Conservation (phyloP, 1,140 invertebrate genomes). For the Notospermus geniculatus region DNA sequence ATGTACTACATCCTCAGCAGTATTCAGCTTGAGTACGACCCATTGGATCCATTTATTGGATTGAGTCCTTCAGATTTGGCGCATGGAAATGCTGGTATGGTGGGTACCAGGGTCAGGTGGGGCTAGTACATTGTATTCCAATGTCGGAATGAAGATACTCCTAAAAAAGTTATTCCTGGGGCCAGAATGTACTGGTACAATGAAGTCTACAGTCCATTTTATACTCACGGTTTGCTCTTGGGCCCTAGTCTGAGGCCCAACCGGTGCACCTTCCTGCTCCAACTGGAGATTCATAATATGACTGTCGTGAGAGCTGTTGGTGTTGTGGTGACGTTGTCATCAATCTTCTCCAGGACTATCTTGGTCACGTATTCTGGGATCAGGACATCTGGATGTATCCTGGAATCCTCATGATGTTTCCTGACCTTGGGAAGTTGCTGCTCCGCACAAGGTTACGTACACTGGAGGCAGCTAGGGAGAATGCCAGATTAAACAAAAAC, state of each 20-base stretch:
- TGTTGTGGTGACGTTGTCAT: too few species aligned
- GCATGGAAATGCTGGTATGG: constrained; percentile 31
- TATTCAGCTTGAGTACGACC: constrained; percentile 6
- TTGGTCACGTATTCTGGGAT: constrained; percentile 60
- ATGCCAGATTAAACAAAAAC: constrained; percentile 43
- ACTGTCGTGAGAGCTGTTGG: too few species aligned
- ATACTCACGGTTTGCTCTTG: too few species aligned
- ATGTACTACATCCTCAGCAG: constrained; percentile 18
- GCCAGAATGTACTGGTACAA: too few species aligned
- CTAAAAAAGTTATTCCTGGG: too few species aligned
- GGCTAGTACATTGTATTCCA: too few species aligned
- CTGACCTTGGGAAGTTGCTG: constrained; percentile 39
- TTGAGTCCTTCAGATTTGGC: constrained; percentile 47
- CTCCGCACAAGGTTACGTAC: constrained; percentile 43
- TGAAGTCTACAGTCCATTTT: too few species aligned
- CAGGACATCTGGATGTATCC: constrained; percentile 60
- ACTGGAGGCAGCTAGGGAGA: constrained; percentile 40
- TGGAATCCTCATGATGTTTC: constrained; percentile 50
- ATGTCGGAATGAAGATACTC: too few species aligned
- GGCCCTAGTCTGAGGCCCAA: too few species aligned
- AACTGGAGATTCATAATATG: too few species aligned
- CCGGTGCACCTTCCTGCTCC: too few species aligned
- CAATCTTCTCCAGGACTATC: constrained; percentile 40
- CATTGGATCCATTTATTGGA: constrained; percentile 36
- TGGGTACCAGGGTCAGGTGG: neutral